Evolutionary conservation across 2,113 vertebrate species (phyloP).

Genomic region (Cryptomyrus ogoouensis): DNA sequence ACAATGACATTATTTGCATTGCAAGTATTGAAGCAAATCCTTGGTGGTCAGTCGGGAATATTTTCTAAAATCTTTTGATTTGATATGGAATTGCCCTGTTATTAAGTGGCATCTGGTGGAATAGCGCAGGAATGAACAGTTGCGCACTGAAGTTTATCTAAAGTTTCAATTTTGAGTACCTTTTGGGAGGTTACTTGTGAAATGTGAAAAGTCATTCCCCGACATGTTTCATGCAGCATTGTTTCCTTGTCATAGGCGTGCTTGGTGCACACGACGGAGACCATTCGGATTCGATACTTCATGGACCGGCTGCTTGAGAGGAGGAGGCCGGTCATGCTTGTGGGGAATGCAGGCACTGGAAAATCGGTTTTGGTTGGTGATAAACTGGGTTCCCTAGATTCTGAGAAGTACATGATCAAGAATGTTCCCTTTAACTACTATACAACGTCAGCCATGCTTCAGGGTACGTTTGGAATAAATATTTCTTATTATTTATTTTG

Average conservation of each 20-base stretch:
- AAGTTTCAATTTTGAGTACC: not conserved
- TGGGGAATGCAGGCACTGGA: conserved; percentile 78
- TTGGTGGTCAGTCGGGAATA: not conserved
- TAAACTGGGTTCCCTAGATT: conserved; percentile 69
- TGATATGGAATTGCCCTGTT: not conserved
- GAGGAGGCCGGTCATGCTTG: conserved; percentile 76
- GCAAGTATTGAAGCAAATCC: not conserved
- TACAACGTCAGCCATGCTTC: conserved; percentile 88
- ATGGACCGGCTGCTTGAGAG: conserved; percentile 70
- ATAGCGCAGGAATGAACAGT: not conserved
- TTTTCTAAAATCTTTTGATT: not conserved
- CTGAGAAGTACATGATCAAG: conserved; percentile 70
- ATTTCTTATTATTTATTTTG: not conserved
- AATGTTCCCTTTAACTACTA: conserved; percentile 91
- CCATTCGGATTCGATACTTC: conserved; percentile 77
- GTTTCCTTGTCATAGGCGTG: conserved; percentile 67
- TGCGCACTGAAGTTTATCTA: not conserved
- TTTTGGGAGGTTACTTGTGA: not conserved
- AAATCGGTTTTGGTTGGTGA: conserved; percentile 82
- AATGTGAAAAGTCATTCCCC: not conserved
- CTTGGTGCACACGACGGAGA: conserved; percentile 82
- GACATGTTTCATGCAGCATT: not conserved
- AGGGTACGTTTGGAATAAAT: conserved; percentile 63
- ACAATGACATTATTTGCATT: not conserved
- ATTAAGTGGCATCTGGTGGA: not conserved